These are phyloP conservation scores for Taphrorychus bicolor DNA, from an alignment of 2,888 invertebrate species.

Conservation along the genomic window DNA sequence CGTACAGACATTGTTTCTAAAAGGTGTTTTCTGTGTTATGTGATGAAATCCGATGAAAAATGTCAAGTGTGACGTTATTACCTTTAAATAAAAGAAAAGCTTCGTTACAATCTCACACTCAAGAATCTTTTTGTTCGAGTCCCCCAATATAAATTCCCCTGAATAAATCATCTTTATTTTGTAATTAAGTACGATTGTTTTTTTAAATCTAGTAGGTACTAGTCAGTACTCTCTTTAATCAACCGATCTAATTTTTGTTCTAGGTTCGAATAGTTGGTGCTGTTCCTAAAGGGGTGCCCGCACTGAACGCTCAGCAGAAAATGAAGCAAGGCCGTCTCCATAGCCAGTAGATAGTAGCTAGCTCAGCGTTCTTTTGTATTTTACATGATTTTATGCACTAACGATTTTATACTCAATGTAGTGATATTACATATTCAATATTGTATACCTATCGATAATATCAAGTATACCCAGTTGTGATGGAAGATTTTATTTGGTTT, in stretches of 20 bases:
- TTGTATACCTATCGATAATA: background rate
- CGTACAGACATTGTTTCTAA: too few species aligned
- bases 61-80: too few species aligned
- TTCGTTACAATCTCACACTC: too few species aligned
- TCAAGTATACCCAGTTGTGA: background rate
- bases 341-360: constrained; percentile 53
- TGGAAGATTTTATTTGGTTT: background rate
- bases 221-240: background rate
- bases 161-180: too few species aligned
- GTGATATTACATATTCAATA: constrained; percentile 9
- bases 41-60: too few species aligned
- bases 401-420: constrained; percentile 32
- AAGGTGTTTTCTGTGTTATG: too few species aligned
- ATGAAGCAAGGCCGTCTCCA: constrained; percentile 58
- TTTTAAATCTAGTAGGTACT: too few species aligned
- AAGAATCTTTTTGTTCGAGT: too few species aligned
- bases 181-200: too few species aligned
- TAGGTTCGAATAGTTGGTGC: constrained; percentile 77
- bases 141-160: too few species aligned
- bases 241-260: constrained; percentile 4
- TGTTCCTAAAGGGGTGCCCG: constrained; percentile 70
- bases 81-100: too few species aligned
- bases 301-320: constrained; percentile 47
- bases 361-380: constrained; percentile 2
- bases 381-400: constrained; percentile 10